Evolutionary conservation across 2,113 vertebrate genomes (phyloP).

Genomic region (Urocitellus parryii): DNA sequence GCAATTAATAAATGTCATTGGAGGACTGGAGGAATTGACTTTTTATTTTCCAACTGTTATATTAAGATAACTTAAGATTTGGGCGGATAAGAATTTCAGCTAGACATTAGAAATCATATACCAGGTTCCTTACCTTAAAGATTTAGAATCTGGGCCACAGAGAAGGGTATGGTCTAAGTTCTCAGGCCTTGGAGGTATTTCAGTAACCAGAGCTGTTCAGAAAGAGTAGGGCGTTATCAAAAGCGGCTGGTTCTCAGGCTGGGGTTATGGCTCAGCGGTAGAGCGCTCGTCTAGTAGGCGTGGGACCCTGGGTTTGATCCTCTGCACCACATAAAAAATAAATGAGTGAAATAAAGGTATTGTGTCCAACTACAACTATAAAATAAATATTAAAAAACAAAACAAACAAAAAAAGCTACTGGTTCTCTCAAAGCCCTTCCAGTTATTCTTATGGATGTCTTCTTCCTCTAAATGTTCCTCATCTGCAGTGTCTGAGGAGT

Average conservation of each 20-base stretch:
- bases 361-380: too few relatives aligned
- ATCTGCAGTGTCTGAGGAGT: slow-evolving; percentile 91
- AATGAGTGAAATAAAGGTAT: too few relatives aligned
- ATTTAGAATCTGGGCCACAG: neutral
- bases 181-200: slow-evolving; percentile 89
- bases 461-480: slow-evolving; percentile 88
- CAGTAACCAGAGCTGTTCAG: slow-evolving; percentile 85
- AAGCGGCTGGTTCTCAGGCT: neutral
- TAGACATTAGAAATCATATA: neutral
- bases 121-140: neutral
- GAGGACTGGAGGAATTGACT: neutral
- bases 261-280: too few relatives aligned
- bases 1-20: neutral
- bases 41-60: neutral
- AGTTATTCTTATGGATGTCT: slow-evolving; percentile 87
- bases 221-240: slow-evolving; percentile 87
- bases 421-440: slow-evolving; percentile 87
- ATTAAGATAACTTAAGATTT: neutral
- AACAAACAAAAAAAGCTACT: slow-evolving; percentile 76
- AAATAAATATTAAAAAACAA: too few relatives aligned
- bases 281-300: too few relatives aligned
- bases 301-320: too few relatives aligned
- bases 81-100: neutral
- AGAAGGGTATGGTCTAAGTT: neutral
- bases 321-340: too few relatives aligned